A percentile compares a stretch with the other conserved stretches of the same genome.
phyloP scores from a whole-genome alignment of 2,113 vertebrate genomes.

The Odocoileus virginianus region DNA sequence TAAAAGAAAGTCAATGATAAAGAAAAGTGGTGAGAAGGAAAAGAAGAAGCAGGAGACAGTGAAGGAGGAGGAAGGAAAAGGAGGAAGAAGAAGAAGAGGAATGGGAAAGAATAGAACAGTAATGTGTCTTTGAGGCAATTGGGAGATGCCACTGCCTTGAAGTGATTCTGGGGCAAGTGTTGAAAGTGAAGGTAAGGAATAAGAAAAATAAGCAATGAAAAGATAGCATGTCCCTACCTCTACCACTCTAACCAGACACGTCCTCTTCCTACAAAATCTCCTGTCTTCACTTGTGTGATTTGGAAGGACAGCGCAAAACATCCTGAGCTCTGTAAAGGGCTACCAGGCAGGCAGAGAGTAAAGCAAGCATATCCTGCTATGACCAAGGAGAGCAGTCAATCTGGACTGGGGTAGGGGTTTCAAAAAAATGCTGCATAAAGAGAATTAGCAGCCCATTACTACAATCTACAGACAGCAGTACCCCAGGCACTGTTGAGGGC shows the following conservation, averaged over 20 bases:
- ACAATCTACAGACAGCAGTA: no score
- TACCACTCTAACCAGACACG: not conserved
- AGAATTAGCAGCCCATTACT: not conserved
- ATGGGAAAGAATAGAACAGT: not conserved
- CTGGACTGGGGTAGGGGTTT: not conserved
- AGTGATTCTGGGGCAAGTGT: not conserved
- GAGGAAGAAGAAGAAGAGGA: not conserved
- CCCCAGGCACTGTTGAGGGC: accelerated
- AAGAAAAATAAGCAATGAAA: not conserved
- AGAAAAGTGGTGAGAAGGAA: not conserved
- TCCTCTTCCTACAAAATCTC: not conserved
- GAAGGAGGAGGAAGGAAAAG: not conserved
- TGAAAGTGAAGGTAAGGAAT: not conserved
- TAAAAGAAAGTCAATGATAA: not conserved
- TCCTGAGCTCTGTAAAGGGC: not conserved
- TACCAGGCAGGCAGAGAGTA: not conserved
- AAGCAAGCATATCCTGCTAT: not conserved
- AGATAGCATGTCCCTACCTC: not conserved
- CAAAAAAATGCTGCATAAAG: not conserved
- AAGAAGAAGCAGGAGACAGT: not conserved
- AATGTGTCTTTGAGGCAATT: not conserved
- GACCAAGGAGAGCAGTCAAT: not conserved
- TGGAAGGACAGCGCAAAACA: not conserved
- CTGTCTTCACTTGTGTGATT: not conserved
- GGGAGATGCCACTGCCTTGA: not conserved